Evolutionary conservation across 1,140 invertebrate species (phyloP).

Genomic region (Colletes latitarsis): DNA sequence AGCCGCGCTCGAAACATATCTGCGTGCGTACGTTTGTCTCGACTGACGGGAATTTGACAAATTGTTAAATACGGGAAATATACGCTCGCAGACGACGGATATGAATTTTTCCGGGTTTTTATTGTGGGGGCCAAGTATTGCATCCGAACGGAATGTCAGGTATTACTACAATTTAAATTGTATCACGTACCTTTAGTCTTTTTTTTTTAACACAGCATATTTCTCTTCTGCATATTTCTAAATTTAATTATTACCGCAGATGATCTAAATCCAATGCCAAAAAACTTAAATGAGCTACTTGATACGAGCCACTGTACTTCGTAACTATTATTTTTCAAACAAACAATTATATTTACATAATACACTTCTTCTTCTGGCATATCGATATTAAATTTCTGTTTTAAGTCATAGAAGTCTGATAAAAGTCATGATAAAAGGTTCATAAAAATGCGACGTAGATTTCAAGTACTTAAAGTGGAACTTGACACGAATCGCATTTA

Average conservation of each 20-base stretch:
- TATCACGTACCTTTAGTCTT: too few relatives aligned
- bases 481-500: not conserved
- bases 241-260: too few relatives aligned
- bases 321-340: not conserved
- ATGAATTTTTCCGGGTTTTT: slow-evolving; percentile 8
- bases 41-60: slow-evolving; percentile 36
- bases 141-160: not conserved
- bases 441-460: not conserved
- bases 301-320: too few relatives aligned
- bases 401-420: too few relatives aligned
- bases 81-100: not conserved
- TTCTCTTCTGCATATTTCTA: too few relatives aligned
- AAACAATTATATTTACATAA: too few relatives aligned
- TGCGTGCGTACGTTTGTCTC: not conserved
- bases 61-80: slow-evolving; percentile 21
- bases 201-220: too few relatives aligned
- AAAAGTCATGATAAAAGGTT: not conserved
- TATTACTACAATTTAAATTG: not conserved
- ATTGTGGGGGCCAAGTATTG: too few relatives aligned
- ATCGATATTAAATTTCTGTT: too few relatives aligned
- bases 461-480: not conserved
- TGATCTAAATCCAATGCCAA: too few relatives aligned
- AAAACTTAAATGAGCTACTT: too few relatives aligned
- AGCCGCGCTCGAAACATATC: not conserved
- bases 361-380: too few relatives aligned